Percentiles rank a stretch among this genome's conserved stretches.
These are phyloP conservation scores for Lophochroa leadbeateri DNA, from an alignment of 2,113 vertebrate species.

Conservation along the genomic window DNA sequence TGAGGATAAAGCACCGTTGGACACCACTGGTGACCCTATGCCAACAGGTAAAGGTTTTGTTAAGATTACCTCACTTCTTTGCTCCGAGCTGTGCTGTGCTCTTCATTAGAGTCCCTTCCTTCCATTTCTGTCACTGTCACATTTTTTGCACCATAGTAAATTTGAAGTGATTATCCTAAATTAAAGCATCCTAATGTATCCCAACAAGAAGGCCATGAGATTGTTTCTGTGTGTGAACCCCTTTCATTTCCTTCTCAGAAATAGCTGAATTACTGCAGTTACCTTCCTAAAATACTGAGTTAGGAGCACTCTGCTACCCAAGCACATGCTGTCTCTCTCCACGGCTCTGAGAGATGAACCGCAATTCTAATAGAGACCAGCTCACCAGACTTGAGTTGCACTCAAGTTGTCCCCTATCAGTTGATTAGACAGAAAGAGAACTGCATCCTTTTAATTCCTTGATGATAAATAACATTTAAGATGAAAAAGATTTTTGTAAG, in stretches of 20 bases:
- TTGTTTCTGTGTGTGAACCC: neutral
- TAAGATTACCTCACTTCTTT: neutral
- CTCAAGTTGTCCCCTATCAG: neutral
- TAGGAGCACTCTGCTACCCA: neutral
- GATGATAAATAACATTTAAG: neutral
- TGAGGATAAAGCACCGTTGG: conserved; percentile 81
- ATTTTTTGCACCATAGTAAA: neutral
- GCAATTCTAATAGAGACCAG: neutral
- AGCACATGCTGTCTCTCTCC: neutral
- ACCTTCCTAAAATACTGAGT: neutral
- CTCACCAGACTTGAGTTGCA: neutral
- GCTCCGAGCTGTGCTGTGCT: neutral
- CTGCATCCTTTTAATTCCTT: neutral
- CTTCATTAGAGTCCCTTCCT: neutral
- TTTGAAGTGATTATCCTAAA: neutral
- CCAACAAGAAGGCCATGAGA: neutral
- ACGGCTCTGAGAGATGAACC: neutral
- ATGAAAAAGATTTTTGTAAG: neutral
- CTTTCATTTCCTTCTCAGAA: neutral
- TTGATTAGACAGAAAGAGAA: neutral
- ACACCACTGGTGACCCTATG: conserved; percentile 81
- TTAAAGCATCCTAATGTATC: neutral
- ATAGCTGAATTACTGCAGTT: neutral
- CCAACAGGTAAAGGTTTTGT: conserved; percentile 82
- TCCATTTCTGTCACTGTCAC: neutral